A percentile compares a stretch with the other conserved stretches of the same genome.
Evolutionary conservation across 1,140 invertebrate species (phyloP).

Genomic region (Scylla paramamosain): DNA sequence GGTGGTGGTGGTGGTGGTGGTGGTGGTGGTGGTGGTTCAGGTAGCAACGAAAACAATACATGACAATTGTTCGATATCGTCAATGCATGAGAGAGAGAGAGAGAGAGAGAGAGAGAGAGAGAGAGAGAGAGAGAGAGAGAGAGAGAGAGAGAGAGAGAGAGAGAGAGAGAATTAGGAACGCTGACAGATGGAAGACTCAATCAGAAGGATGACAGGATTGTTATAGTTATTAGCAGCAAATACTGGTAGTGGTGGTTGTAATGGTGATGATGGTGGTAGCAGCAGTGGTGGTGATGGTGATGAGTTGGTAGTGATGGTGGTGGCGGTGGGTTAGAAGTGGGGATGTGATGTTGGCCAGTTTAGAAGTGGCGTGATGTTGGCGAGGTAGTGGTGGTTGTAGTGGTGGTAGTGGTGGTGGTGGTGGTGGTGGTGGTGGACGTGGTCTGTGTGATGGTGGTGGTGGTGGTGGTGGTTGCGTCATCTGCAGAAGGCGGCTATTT

Average conservation of each 20-base stretch:
- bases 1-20: too few species aligned
- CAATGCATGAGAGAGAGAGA: not conserved
- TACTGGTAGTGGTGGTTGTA: not conserved
- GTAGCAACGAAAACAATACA: not conserved
- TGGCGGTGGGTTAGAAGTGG: not conserved
- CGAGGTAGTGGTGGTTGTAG: not conserved
- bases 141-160: not conserved
- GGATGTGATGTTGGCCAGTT: too few species aligned
- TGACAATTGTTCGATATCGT: not conserved
- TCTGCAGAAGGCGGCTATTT: not conserved
- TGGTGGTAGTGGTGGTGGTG: not conserved
- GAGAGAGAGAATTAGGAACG: not conserved
- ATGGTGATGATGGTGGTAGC: not conserved
- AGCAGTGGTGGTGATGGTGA: not conserved
- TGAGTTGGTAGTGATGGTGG: not conserved
- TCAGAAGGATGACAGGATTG: not conserved
- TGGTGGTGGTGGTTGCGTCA: not conserved
- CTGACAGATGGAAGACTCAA: not conserved
- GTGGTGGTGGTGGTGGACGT: not conserved
- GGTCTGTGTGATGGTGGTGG: not conserved
- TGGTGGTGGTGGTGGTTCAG: not conserved
- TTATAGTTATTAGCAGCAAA: not conserved
- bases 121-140: not conserved
- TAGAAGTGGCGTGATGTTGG: too few species aligned
- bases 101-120: not conserved